Percentiles rank a stretch among this genome's conserved stretches.
These are phyloP conservation scores for Dioctria rufipes DNA, from an alignment of 2,888 invertebrate species.

Conservation along the genomic window DNA sequence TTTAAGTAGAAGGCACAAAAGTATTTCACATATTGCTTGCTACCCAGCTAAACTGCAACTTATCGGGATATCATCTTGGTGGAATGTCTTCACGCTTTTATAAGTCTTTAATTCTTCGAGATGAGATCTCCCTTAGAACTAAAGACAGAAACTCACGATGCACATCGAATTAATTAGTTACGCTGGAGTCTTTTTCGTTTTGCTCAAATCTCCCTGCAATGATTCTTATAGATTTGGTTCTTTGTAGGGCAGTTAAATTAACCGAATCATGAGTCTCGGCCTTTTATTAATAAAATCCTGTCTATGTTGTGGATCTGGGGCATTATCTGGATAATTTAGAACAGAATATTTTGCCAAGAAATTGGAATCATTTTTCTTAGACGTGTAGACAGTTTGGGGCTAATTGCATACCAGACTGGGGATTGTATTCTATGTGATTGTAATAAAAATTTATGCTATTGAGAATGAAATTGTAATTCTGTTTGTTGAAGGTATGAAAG, in stretches of 20 bases:
- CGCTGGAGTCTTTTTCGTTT: conserved; percentile 31
- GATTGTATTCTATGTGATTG: too few relatives aligned
- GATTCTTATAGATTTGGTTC: conserved; percentile 26
- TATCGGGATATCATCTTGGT: conserved; percentile 32
- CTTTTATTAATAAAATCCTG: conserved; percentile 29
- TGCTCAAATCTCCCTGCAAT: conserved; percentile 24
- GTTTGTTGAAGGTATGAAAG: too few relatives aligned
- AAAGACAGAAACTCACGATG: conserved; percentile 35
- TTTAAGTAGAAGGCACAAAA: conserved; percentile 3
- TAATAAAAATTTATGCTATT: too few relatives aligned
- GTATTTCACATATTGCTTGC: conserved; percentile 25
- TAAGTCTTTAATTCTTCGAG: conserved; percentile 38
- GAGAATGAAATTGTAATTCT: too few relatives aligned
- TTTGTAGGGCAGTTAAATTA: conserved; percentile 41
- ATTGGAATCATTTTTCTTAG: not conserved
- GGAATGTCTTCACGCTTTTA: conserved; percentile 45
- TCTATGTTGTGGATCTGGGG: conserved; percentile 29
- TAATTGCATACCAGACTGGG: too few relatives aligned
- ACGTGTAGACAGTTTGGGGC: not conserved
- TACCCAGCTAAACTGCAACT: not conserved
- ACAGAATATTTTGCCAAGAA: not conserved
- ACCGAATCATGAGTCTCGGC: conserved; percentile 39
- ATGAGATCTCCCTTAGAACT: conserved; percentile 31
- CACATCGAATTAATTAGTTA: conserved; percentile 45
- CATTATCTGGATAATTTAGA: conserved; percentile 32